Base-by-base conservation (phyloP, 2,797 vertebrate genomes). In the Pipistrellus nathusii region DNA sequence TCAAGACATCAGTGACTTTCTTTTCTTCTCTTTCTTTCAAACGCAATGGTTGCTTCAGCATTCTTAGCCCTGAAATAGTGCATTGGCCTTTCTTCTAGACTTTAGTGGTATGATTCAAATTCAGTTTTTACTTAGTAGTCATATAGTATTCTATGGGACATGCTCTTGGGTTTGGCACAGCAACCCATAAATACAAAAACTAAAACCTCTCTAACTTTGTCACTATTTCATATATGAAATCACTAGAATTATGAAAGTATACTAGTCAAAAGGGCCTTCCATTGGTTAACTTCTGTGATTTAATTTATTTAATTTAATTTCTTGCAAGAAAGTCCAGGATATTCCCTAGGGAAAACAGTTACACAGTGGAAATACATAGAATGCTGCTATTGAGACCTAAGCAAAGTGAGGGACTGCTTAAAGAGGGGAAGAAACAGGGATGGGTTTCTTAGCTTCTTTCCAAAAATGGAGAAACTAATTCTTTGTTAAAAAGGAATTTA, bases 101-200 rank as follows among this genome's bases (percentile, higher is more conserved):
- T 25, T 94, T 94, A 95, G 93, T 66, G 73, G 68, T 71, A 89
- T 94, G 80, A 80, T 93, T 83, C 57, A 86, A 77, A 4, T 78
- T 96, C 85, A 91, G 93, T 93, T 95, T 95, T 96, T n/a, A 66
- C 85, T 97, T 94, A 87, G 92, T 69, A 68, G 14, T 84, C 78
- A 71, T 62, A 1, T 92, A 55, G 20, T 55, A 64, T 97, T 97
- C 95, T 90, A 72, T 25, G 44, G 32, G 46, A 38, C 25, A 8
- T 14, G n/a, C 5, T 88, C 44, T 82, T 96, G 62, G 90, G 35
- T 95, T 97, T 85, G 48, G 85, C 41, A 55, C 30, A 86, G 44
- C 64, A 69, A 75, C 87, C 71, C 68, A 91, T 85, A 90, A 91
- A 75, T 91, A 87, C 73, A 93, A 73, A 92, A 27, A 30, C 38